phyloP scores from a whole-genome alignment of 2,797 vertebrate genomes.

The Capromys pilorides region DNA sequence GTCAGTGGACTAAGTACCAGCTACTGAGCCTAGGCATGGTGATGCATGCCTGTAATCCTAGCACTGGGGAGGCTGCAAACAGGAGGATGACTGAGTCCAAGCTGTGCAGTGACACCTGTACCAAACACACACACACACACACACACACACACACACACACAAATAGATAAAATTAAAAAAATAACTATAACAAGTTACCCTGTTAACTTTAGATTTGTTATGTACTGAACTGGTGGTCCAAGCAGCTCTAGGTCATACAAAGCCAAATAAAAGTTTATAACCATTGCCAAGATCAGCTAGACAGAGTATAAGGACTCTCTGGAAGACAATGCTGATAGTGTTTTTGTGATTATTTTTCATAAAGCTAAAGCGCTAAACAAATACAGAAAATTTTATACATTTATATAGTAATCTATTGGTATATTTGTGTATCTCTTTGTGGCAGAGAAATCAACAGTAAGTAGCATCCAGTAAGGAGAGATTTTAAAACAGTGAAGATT shows the following conservation, averaged over 20 bases:
- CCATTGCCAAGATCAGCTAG: neutral
- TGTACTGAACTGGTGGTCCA: neutral
- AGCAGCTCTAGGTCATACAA: neutral
- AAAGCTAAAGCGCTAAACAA: neutral
- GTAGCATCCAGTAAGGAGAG: neutral
- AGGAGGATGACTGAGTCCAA: no score
- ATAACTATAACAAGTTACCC: no score
- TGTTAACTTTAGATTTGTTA: neutral
- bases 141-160: no score
- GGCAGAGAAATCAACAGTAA: neutral
- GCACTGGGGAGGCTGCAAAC: no score
- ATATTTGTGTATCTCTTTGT: neutral
- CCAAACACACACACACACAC: no score
- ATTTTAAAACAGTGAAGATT: constrained; percentile 8
- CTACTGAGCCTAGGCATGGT: no score
- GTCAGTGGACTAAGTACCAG: no score
- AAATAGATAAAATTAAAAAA: no score
- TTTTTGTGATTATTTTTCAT: neutral
- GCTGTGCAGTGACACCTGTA: no score
- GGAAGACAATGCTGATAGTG: neutral
- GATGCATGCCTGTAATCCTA: no score
- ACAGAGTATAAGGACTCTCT: neutral
- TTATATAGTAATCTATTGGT: neutral
- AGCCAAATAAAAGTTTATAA: constrained; percentile 3
- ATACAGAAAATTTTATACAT: neutral